Evolutionary conservation across 2,797 vertebrate species (phyloP).

Genomic region (Setipinna tenuifilis): DNA sequence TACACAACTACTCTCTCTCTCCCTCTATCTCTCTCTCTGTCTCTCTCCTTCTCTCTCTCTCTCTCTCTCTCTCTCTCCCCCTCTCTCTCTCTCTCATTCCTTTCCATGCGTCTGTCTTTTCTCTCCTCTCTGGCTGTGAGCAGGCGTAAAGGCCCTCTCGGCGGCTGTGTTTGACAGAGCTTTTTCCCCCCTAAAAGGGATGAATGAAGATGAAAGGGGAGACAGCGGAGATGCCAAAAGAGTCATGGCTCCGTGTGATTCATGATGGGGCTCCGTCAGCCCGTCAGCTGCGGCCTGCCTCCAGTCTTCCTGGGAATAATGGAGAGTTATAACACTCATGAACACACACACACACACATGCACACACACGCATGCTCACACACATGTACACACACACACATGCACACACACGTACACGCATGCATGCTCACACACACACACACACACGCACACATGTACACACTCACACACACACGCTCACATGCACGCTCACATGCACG

Average conservation of each 20-base stretch:
- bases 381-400: neutral
- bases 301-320: slow-evolving; percentile 81
- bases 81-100: slow-evolving; percentile 32
- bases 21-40: neutral
- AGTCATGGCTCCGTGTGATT: slow-evolving; percentile 87
- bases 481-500: no score
- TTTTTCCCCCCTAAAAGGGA: slow-evolving; percentile 81
- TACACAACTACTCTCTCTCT: neutral
- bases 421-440: neutral
- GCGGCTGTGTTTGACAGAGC: slow-evolving; percentile 56
- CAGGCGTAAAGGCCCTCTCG: slow-evolving; percentile 34
- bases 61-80: no score
- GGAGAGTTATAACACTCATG: slow-evolving; percentile 79
- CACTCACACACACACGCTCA: no score
- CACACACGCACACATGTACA: neutral
- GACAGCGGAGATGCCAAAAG: slow-evolving; percentile 76
- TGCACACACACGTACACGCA: neutral
- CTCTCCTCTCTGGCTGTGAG: slow-evolving; percentile 21
- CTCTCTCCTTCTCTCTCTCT: neutral
- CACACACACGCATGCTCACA: neutral
- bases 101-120: slow-evolving; percentile 51
- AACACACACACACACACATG: neutral
- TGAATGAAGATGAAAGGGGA: slow-evolving; percentile 92
- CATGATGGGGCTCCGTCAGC: slow-evolving; percentile 82
- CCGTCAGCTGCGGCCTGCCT: slow-evolving; percentile 79